These are phyloP conservation scores for Holcopasites calliopsidis DNA, from an alignment of 1,140 invertebrate genomes.

Conservation along the genomic window DNA sequence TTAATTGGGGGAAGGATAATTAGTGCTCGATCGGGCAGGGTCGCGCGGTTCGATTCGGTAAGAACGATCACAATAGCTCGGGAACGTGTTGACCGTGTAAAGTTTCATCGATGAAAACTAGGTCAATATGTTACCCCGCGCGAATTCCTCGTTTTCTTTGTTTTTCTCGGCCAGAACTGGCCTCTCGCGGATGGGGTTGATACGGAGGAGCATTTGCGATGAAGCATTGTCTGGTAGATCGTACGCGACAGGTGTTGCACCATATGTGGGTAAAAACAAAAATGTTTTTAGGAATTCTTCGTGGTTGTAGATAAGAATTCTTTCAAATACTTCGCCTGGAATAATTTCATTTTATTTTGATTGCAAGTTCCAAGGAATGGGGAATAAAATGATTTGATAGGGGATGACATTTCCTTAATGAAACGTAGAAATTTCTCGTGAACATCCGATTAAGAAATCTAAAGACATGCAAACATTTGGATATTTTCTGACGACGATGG, in stretches of 20 bases:
- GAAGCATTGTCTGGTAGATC: not conserved
- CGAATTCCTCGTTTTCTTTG: conserved; percentile 4
- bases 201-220: not conserved
- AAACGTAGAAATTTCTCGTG: too few relatives aligned
- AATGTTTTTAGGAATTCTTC: too few relatives aligned
- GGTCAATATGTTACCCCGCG: conserved; percentile 3
- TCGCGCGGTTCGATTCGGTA: not conserved
- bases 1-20: conserved; percentile 46
- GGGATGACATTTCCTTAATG: too few relatives aligned
- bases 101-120: conserved; percentile 2
- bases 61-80: conserved; percentile 29
- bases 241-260: not conserved
- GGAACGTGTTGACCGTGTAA: not conserved
- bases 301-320: too few relatives aligned
- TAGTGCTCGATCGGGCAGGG: conserved; percentile 36
- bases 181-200: not conserved
- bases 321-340: too few relatives aligned
- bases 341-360: too few relatives aligned
- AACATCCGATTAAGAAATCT: too few relatives aligned
- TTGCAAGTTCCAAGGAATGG: too few relatives aligned
- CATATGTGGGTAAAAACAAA: too few relatives aligned
- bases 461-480: too few relatives aligned
- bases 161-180: not conserved
- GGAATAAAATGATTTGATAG: too few relatives aligned
- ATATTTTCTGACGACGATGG: too few relatives aligned